Evolutionary conservation across 2,113 vertebrate species (phyloP).

Genomic region (Oplegnathus fasciatus): DNA sequence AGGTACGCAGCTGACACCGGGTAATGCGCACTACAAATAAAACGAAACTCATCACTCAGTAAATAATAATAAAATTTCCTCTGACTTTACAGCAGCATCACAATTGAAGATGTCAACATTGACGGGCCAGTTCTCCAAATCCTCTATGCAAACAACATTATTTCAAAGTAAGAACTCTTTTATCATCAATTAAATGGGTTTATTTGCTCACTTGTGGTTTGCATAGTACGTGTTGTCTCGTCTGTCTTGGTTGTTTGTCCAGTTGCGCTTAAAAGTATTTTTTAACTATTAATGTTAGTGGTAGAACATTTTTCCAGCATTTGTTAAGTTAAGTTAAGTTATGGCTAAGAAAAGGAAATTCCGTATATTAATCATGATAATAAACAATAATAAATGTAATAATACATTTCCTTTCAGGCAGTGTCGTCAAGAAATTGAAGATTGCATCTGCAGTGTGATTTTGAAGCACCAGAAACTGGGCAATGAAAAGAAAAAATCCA

Average conservation of each 20-base stretch:
- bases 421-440: constrained; percentile 96
- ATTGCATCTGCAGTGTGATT: constrained; percentile 90
- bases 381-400: not conserved
- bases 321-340: too few relatives aligned
- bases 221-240: too few relatives aligned
- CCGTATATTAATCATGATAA: not conserved
- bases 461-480: constrained; percentile 88
- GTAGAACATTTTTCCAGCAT: too few relatives aligned
- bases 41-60: constrained; percentile 18
- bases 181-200: not conserved
- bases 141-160: constrained; percentile 93
- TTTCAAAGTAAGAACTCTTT: constrained; percentile 92
- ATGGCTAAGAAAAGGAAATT: too few relatives aligned
- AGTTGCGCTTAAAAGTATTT: too few relatives aligned
- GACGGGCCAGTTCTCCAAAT: constrained; percentile 95
- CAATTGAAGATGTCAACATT: constrained; percentile 87
- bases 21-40: not conserved
- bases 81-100: constrained; percentile 86
- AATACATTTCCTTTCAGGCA: constrained; percentile 86
- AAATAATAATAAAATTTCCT: not conserved
- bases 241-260: not conserved
- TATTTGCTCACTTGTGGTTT: not conserved
- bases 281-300: too few relatives aligned
- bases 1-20: constrained; percentile 82
- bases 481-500: constrained; percentile 83